A percentile compares a stretch with the other conserved stretches of the same genome.
These are phyloP conservation scores for Stenichneumon culpator DNA, from an alignment of 2,888 invertebrate species.

Conservation along the genomic window DNA sequence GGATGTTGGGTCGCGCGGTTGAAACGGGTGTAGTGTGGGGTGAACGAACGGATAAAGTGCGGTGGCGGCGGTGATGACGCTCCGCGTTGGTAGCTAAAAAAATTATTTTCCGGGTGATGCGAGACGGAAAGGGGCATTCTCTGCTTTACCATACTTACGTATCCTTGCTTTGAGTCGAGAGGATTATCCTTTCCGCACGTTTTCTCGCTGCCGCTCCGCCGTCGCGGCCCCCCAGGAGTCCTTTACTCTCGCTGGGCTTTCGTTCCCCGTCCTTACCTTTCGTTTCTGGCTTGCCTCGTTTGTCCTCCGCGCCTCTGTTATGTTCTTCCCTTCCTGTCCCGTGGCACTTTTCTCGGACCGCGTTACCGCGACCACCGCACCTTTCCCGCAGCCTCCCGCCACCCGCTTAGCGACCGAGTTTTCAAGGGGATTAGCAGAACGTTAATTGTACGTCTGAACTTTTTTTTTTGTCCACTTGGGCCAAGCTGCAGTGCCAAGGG, in stretches of 20 bases:
- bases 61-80: constrained; percentile 53
- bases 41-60: constrained; percentile 45
- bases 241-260: neutral
- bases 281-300: constrained; percentile 34
- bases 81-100: constrained; percentile 51
- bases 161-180: constrained; percentile 61
- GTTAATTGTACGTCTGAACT: constrained; percentile 54
- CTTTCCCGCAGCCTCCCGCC: constrained; percentile 33
- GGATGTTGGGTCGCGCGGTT: constrained; percentile 44
- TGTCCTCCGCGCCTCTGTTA: constrained; percentile 2
- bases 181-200: constrained; percentile 64
- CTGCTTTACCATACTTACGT: constrained; percentile 61
- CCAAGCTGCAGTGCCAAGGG: neutral
- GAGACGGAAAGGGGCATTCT: constrained; percentile 48
- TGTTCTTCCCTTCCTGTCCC: constrained; percentile 15
- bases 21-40: constrained; percentile 39
- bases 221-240: constrained; percentile 33
- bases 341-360: constrained; percentile 9
- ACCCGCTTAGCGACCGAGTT: constrained; percentile 26
- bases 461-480: neutral
- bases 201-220: constrained; percentile 54
- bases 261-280: constrained; percentile 34
- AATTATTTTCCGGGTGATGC: constrained; percentile 58
- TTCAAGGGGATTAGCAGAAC: constrained; percentile 55
- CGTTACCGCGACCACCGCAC: constrained; percentile 33